Percentiles rank a stretch among this genome's conserved stretches.
These are phyloP conservation scores for Dolomedes plantarius DNA, from an alignment of 2,888 invertebrate species.

Conservation along the genomic window DNA sequence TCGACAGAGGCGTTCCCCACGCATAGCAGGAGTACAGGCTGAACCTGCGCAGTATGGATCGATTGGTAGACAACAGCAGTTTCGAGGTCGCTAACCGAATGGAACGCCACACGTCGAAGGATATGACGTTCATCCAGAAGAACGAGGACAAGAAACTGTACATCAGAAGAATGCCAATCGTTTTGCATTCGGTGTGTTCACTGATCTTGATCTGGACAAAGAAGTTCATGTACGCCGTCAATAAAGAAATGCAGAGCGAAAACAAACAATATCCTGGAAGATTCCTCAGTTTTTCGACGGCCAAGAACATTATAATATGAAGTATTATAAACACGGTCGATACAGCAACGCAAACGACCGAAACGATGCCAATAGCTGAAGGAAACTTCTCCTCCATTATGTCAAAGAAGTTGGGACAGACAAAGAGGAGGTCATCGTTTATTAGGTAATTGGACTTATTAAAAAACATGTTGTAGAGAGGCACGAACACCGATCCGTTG, in stretches of 20 bases:
- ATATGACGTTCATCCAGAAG: slow-evolving; percentile 69
- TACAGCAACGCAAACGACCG: slow-evolving; percentile 10
- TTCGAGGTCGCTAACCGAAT: slow-evolving; percentile 78
- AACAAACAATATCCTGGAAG: slow-evolving; percentile 75
- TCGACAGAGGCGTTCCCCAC: slow-evolving; percentile 77
- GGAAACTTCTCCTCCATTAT: background rate
- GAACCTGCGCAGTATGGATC: slow-evolving; percentile 77
- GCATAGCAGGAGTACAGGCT: slow-evolving; percentile 78
- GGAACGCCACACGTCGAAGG: slow-evolving; percentile 77
- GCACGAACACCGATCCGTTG: background rate
- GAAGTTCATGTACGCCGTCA: slow-evolving; percentile 74
- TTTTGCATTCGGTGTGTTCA: slow-evolving; percentile 65
- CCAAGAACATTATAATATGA: slow-evolving; percentile 78
- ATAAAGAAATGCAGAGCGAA: slow-evolving; percentile 74
- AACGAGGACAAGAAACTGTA: slow-evolving; percentile 55
- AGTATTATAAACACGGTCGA: slow-evolving; percentile 78
- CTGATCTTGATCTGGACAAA: background rate
- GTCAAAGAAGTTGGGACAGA: background rate
- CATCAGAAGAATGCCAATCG: slow-evolving; percentile 72
- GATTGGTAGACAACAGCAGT: slow-evolving; percentile 77
- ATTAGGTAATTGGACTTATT: background rate
- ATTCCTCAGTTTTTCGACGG: slow-evolving; percentile 78
- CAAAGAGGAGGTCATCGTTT: background rate
- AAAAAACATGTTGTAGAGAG: background rate
- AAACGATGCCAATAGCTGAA: background rate